Conservation (phyloP, 2,113 vertebrate genomes). For the Acanthisitta chloris region DNA sequence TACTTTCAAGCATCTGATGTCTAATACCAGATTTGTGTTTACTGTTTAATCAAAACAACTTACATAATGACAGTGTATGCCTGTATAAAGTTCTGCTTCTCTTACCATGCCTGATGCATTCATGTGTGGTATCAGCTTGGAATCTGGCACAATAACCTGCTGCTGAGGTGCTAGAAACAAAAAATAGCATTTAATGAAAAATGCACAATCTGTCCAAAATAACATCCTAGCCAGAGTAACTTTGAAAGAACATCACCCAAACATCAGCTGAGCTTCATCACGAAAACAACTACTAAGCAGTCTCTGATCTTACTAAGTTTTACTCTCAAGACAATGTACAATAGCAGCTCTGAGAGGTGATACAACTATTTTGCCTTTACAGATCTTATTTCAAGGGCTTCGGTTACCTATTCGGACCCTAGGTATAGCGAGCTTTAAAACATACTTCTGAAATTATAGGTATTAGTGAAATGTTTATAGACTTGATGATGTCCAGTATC, state of each 20-base stretch:
- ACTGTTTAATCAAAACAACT: neutral
- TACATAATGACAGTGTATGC: neutral
- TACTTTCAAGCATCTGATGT: neutral
- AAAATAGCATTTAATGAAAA: neutral
- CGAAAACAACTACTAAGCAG: neutral
- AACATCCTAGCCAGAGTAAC: neutral
- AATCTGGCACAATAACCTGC: slow-evolving; percentile 95
- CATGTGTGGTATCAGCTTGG: slow-evolving; percentile 94
- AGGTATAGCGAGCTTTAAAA: neutral
- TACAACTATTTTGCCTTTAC: neutral
- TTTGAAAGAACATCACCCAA: neutral
- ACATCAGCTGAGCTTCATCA: neutral
- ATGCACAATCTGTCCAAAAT: neutral
- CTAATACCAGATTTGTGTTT: neutral
- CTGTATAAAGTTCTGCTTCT: neutral
- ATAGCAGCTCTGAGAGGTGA: neutral
- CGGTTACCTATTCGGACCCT: neutral
- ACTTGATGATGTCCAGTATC: neutral
- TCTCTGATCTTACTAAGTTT: neutral
- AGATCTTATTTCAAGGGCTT: neutral
- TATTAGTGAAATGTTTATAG: slow-evolving; percentile 37
- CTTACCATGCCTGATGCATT: slow-evolving; percentile 92
- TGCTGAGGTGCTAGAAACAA: slow-evolving; percentile 83
- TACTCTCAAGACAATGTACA: neutral
- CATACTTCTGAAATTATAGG: neutral